Conservation (phyloP, 1,140 invertebrate species). For the Teleopsis dalmanni region DNA sequence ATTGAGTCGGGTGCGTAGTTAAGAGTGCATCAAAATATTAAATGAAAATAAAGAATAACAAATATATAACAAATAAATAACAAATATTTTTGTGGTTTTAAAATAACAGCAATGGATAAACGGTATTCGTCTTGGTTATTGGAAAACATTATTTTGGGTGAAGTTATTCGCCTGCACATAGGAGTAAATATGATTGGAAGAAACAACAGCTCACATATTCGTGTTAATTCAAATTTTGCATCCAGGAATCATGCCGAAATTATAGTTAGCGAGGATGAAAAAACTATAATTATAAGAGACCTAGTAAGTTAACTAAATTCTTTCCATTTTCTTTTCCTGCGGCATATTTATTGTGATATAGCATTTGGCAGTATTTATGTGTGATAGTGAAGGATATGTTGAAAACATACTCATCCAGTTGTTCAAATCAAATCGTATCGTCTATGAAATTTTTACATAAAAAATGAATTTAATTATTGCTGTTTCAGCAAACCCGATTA, state of each 20-base stretch:
- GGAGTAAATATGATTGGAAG: conserved; percentile 10
- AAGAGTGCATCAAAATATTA: no score
- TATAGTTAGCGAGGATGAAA: conserved; percentile 3
- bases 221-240: conserved; percentile 8
- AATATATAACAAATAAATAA: no score
- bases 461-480: neutral
- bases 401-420: neutral
- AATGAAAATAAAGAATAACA: no score
- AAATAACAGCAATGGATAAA: neutral
- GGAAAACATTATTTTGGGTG: conserved; percentile 7
- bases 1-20: no score
- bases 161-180: conserved; percentile 2
- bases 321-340: neutral
- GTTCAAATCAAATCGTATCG: neutral
- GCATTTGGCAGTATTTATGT: neutral
- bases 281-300: conserved; percentile 5
- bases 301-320: conserved; percentile 3
- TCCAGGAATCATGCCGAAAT: conserved; percentile 13
- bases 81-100: no score
- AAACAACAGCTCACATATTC: neutral
- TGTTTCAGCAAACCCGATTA: neutral
- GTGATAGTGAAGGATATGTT: neutral
- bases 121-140: conserved; percentile 11
- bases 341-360: neutral
- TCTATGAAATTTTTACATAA: neutral